A percentile compares a stretch with the other conserved stretches of the same genome.
These are phyloP conservation scores for Calidris pygmaea DNA, from an alignment of 2,113 vertebrate genomes.

Conservation along the genomic window DNA sequence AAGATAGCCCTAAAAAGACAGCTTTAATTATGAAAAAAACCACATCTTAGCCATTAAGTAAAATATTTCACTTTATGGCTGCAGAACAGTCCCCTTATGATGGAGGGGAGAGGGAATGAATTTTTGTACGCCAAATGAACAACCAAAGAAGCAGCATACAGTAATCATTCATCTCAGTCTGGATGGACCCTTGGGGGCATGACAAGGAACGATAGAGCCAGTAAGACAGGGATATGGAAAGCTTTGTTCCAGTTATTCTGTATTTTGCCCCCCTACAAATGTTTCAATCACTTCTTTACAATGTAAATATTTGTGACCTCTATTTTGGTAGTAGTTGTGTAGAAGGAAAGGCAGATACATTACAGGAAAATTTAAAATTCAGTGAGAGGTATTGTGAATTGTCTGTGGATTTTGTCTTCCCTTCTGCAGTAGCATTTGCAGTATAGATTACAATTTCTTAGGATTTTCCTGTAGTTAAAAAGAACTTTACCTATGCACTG, in stretches of 20 bases:
- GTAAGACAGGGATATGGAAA: neutral
- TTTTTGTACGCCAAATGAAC: neutral
- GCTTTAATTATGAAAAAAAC: fast-evolving
- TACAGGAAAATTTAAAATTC: neutral
- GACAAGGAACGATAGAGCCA: neutral
- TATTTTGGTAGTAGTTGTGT: neutral
- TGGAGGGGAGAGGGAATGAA: neutral
- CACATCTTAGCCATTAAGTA: neutral
- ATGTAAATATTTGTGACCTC: neutral
- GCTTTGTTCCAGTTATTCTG: neutral
- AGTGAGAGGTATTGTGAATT: neutral
- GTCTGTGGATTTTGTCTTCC: neutral
- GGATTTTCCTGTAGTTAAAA: neutral
- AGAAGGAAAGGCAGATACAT: neutral
- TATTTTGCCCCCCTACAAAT: neutral
- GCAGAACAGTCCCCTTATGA: neutral
- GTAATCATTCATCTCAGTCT: neutral
- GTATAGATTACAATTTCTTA: neutral
- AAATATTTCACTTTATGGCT: neutral
- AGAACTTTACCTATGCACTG: neutral
- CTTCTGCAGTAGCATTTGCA: neutral
- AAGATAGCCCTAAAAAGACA: neutral
- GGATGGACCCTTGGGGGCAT: neutral
- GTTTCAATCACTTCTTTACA: neutral
- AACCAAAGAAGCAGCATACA: neutral